Evolutionary conservation across 2,797 vertebrate species (phyloP), one percentile per base, ranked within the genome.

Genomic region (Coccyzus lansbergi): DNA sequence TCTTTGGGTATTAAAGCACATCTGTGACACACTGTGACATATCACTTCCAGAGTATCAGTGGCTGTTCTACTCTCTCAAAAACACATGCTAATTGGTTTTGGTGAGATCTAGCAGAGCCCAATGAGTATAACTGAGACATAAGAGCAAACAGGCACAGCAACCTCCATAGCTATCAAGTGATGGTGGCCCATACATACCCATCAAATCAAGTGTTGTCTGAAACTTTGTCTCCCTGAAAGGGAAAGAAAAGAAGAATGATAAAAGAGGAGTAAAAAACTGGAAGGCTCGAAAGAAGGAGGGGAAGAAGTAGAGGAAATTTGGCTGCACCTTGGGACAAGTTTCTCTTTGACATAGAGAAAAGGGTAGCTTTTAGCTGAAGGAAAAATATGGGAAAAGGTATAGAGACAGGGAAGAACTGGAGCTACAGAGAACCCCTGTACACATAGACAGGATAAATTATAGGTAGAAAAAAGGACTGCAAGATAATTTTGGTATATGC

Each of bases 121-220:
- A 29, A 36, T n/a, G 33, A 5, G 5, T 55, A 12, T 20, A 51
- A 46, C 2, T 77, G 48, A 77, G 67, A 12, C 0, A 0, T 13
- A 55, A 34, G 31, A 70, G 34, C 3, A 80, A 91, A 51, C 0
- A 4, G 15, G 44, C 44, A 70, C 7, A 70, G 31, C 4, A 24
- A 28, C 18, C 13, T 80, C 46, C 76, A 53, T 46, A 68, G 19
- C 9, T 38, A 8, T 33, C 0, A 1, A 21, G 8, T 78, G 29
- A 19, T 46, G 36, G 15, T 58, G 21, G 15, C 12, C 26, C 13
- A 13, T 8, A 26, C 3, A 9, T 11, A 58, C 2, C 15, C 64
- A 40, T 22, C 10, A 52, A 70, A 86, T 33, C 48, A 38, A 76
- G 22, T 6, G 4, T 11, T 72, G 20, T 12, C 64, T 62, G 55